Conservation (phyloP, 1,140 invertebrate species). For the Ctenoplectra terminalis region DNA sequence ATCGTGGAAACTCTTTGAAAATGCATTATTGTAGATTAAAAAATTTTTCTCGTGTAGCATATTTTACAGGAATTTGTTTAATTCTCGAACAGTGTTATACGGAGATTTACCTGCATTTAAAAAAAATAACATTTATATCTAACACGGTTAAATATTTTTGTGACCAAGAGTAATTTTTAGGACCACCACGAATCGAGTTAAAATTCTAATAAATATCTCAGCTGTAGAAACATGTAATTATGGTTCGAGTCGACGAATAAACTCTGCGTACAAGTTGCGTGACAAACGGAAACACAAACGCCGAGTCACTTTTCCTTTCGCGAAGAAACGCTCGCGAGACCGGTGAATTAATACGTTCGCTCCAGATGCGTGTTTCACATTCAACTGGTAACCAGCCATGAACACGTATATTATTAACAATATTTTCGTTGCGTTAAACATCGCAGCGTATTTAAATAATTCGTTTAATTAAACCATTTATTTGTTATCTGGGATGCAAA, state of each 20-base stretch:
- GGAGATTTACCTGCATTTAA: no score
- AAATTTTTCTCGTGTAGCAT: no score
- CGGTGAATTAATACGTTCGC: conserved; percentile 17
- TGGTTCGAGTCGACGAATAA: neutral
- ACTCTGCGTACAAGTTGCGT: neutral
- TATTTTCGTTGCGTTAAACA: neutral
- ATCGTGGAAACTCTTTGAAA: no score
- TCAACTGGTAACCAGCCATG: neutral
- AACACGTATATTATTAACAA: neutral
- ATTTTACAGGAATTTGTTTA: no score
- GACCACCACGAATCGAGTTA: neutral
- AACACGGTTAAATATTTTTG: neutral
- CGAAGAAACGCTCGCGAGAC: conserved; percentile 8
- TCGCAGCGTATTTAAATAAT: neutral
- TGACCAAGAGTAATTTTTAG: no score
- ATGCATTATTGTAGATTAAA: no score
- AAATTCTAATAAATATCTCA: neutral
- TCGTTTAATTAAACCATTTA: neutral
- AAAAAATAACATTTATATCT: no score
- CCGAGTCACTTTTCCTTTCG: conserved; percentile 32
- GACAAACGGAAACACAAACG: conserved; percentile 27
- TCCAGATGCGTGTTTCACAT: neutral
- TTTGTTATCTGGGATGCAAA: neutral
- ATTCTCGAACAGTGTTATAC: no score
- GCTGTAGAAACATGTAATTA: neutral